Evolutionary conservation across 2,113 vertebrate species (phyloP).

Genomic region (Columba janthina): DNA sequence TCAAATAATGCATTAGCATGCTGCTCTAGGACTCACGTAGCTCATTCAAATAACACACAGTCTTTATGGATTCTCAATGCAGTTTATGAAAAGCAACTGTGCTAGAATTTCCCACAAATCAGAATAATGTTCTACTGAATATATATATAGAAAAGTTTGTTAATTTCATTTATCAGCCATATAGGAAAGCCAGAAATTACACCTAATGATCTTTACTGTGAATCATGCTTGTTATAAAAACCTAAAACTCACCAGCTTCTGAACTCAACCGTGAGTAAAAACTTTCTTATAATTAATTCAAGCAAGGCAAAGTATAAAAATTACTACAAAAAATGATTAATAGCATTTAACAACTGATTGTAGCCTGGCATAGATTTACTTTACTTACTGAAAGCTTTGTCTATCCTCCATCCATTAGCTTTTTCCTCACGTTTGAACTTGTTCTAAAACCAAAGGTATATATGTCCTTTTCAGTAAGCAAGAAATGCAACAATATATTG

Average conservation of each 20-base stretch:
- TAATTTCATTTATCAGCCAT: not conserved
- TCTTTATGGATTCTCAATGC: not conserved
- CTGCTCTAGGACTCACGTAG: not conserved
- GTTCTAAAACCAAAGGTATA: slow-evolving; percentile 81
- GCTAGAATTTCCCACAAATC: not conserved
- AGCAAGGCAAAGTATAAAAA: not conserved
- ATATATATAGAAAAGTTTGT: not conserved
- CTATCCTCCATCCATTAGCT: slow-evolving; percentile 91
- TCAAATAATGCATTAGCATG: not conserved
- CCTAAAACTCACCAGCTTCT: not conserved
- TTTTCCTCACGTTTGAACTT: slow-evolving; percentile 98
- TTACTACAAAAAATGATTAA: not conserved
- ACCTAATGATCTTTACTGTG: not conserved
- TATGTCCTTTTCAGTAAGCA: slow-evolving; percentile 14
- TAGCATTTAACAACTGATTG: not conserved
- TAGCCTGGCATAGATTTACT: not conserved
- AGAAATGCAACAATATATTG: not conserved
- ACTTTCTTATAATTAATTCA: not conserved
- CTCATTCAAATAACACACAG: not conserved
- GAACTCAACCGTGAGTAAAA: not conserved
- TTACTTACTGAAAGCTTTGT: slow-evolving; percentile 96
- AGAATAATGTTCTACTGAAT: not conserved
- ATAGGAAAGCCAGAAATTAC: not conserved
- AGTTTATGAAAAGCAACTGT: not conserved
- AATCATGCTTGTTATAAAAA: not conserved